phyloP scores from a whole-genome alignment of 2,888 invertebrate genomes.

The Metalampra italica region DNA sequence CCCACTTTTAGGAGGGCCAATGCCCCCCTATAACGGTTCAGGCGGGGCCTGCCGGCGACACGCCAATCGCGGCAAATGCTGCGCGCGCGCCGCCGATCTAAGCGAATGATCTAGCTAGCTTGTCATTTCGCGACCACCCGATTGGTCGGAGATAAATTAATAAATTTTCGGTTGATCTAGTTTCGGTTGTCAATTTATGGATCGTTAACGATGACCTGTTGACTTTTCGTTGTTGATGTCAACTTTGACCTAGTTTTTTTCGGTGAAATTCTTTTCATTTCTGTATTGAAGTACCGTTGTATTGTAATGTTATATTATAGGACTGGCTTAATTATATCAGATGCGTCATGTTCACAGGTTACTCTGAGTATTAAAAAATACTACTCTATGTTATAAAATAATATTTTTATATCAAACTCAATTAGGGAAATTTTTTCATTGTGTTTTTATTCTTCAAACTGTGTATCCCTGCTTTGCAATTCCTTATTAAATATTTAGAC shows the following conservation, averaged over 20 bases:
- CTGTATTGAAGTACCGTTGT: background rate
- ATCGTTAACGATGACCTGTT: conserved; percentile 44
- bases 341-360: too few relatives aligned
- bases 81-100: conserved; percentile 57
- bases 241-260: conserved; percentile 47
- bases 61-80: conserved; percentile 68
- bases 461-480: too few relatives aligned
- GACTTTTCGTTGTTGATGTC: conserved; percentile 21
- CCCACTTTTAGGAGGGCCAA: conserved; percentile 68
- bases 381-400: too few relatives aligned
- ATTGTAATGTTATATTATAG: too few relatives aligned
- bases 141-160: conserved; percentile 66
- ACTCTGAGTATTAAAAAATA: too few relatives aligned
- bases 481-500: too few relatives aligned
- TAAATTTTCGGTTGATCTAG: conserved; percentile 60
- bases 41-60: conserved; percentile 64
- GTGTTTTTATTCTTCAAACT: too few relatives aligned
- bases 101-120: conserved; percentile 73
- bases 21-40: conserved; percentile 75
- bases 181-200: conserved; percentile 30
- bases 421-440: too few relatives aligned
- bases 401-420: too few relatives aligned
- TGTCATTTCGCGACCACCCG: conserved; percentile 71
- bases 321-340: too few relatives aligned
- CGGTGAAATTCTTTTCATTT: conserved; percentile 7